phyloP scores from a whole-genome alignment of 2,113 vertebrate genomes.

The Aegithalos caudatus region DNA sequence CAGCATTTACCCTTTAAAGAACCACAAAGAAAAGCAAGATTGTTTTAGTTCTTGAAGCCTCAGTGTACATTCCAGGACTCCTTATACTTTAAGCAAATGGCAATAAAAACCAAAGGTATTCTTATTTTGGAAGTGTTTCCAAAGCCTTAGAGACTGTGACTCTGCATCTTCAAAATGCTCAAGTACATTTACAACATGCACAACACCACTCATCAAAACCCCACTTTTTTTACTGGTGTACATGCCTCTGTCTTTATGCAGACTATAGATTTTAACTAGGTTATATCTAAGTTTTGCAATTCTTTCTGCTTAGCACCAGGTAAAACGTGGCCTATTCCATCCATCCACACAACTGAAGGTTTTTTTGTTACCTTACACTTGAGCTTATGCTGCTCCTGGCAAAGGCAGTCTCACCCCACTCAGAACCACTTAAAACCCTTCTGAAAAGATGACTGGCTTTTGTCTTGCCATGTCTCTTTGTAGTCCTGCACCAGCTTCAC shows the following conservation, averaged over 20 bases:
- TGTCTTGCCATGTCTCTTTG: not conserved
- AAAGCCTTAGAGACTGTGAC: not conserved
- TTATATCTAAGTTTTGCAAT: not conserved
- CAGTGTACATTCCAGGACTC: not conserved
- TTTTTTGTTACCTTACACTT: not conserved
- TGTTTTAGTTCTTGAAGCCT: not conserved
- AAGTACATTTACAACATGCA: not conserved
- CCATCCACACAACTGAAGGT: not conserved
- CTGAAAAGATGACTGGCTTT: not conserved
- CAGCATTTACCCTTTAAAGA: not conserved
- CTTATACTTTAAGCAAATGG: not conserved
- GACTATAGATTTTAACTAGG: not conserved
- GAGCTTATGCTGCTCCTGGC: not conserved
- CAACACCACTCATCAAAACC: not conserved
- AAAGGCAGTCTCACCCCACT: not conserved
- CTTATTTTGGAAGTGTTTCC: not conserved
- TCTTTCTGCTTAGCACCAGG: not conserved
- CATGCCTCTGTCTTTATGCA: not conserved
- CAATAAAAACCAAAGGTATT: not conserved
- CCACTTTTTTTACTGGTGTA: not conserved
- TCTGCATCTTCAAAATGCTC: not conserved
- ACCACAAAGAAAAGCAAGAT: not conserved
- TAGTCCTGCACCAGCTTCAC: not conserved
- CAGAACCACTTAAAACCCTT: not conserved
- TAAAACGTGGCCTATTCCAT: not conserved